These are phyloP conservation scores for Spodoptera exigua DNA, from an alignment of 2,888 invertebrate species.

Conservation along the genomic window DNA sequence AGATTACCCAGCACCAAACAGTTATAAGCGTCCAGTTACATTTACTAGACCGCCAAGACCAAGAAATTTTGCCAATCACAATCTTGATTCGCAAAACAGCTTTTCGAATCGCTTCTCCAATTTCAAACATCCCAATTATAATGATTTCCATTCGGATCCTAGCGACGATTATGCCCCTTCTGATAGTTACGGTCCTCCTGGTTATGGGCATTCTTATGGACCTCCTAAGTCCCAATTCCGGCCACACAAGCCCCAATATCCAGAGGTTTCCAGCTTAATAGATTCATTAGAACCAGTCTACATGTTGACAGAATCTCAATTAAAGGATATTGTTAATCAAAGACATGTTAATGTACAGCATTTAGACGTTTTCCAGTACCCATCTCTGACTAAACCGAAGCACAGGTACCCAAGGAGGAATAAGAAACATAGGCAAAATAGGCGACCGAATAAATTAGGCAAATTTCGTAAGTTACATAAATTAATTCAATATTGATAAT, in stretches of 20 bases:
- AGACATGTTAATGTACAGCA: constrained; percentile 78
- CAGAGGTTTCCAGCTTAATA: constrained; percentile 42
- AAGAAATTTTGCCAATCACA: constrained; percentile 23
- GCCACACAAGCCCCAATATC: constrained; percentile 24
- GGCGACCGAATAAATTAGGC: constrained; percentile 26
- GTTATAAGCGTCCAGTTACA: constrained; percentile 24
- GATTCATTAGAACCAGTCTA: constrained; percentile 77
- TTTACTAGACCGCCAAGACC: constrained; percentile 15
- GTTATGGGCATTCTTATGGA: constrained; percentile 30
- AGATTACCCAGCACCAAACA: constrained; percentile 44
- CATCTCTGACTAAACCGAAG: constrained; percentile 52
- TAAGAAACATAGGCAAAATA: constrained; percentile 27
- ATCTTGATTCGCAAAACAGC: constrained; percentile 15
- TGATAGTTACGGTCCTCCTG: constrained; percentile 32
- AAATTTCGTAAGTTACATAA: constrained; percentile 48
- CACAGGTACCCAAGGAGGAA: constrained; percentile 68
- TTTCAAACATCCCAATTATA: constrained; percentile 41
- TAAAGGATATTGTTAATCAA: constrained; percentile 77
- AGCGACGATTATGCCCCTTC: constrained; percentile 26
- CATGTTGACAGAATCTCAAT: constrained; percentile 78
- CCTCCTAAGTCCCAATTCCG: constrained; percentile 10
- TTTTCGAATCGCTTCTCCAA: constrained; percentile 41
- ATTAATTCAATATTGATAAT: constrained; percentile 16
- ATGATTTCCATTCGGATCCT: constrained; percentile 41
- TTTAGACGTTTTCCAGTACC: constrained; percentile 75